phyloP scores from a whole-genome alignment of 2,888 invertebrate species.

The Rhogogaster chlorosoma region DNA sequence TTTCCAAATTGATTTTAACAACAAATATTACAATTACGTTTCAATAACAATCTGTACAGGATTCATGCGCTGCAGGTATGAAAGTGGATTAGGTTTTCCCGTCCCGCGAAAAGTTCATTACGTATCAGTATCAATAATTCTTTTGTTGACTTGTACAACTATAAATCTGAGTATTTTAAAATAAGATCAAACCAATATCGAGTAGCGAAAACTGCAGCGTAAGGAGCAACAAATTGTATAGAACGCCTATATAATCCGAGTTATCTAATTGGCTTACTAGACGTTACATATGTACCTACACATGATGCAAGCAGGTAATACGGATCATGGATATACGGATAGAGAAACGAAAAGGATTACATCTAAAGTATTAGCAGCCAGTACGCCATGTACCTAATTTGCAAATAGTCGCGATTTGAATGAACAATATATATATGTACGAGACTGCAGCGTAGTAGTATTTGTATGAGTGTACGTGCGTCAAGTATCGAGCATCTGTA shows the following conservation, averaged over 20 bases:
- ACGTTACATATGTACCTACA: neutral
- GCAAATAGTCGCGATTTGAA: neutral
- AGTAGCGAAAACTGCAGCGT: neutral
- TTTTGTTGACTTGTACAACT: neutral
- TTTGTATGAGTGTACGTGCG: neutral
- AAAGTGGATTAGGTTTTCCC: neutral
- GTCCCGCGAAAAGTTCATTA: neutral
- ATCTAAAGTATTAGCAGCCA: neutral
- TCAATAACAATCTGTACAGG: no score
- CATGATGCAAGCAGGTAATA: neutral
- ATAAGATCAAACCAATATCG: neutral
- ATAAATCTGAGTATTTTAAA: neutral
- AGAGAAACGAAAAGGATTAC: neutral
- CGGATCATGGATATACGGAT: conserved; percentile 32
- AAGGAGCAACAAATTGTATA: conserved; percentile 10
- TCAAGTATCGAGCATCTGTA: neutral
- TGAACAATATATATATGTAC: neutral
- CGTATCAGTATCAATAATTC: neutral
- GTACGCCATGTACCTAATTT: neutral
- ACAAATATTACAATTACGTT: neutral
- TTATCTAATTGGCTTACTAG: neutral
- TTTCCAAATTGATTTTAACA: neutral
- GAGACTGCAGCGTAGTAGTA: neutral
- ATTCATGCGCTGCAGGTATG: no score
- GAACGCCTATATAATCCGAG: neutral